Conservation (phyloP, 2,113 vertebrate species). For the Dipodomys merriami region DNA sequence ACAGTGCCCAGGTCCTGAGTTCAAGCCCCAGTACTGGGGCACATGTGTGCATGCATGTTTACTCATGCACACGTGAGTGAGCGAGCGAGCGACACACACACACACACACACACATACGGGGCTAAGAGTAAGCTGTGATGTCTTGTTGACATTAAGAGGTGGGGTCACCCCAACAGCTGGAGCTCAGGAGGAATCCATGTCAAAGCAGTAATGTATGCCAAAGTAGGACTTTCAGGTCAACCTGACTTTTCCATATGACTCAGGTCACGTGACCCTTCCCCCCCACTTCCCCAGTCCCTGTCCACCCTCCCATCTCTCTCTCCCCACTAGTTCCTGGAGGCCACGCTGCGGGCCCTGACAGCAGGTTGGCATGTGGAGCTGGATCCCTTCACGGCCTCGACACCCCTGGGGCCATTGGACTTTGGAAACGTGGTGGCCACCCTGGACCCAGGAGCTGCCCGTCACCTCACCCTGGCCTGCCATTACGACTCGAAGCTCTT, state of each 20-base stretch:
- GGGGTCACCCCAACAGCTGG: neutral
- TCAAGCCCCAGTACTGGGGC: neutral
- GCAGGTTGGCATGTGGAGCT: slow-evolving; percentile 91
- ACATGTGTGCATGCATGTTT: too few relatives aligned
- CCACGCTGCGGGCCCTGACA: slow-evolving; percentile 83
- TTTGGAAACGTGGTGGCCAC: slow-evolving; percentile 93
- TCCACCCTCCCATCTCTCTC: slow-evolving; percentile 48
- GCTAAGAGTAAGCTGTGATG: neutral
- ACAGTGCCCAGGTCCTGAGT: neutral
- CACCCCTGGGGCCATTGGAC: slow-evolving; percentile 87
- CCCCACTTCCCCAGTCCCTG: neutral
- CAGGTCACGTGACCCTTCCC: slow-evolving; percentile 38
- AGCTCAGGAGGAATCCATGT: neutral
- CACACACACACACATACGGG: neutral
- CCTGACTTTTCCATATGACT: neutral
- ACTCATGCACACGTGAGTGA: too few relatives aligned
- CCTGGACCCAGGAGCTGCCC: slow-evolving; percentile 87
- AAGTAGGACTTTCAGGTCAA: neutral
- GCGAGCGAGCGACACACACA: too few relatives aligned
- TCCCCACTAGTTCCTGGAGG: slow-evolving; percentile 88
- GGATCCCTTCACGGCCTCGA: slow-evolving; percentile 89
- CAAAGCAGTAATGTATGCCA: neutral
- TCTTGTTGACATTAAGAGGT: neutral
- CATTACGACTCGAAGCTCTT: slow-evolving; percentile 94
- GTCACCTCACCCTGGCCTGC: slow-evolving; percentile 90